phyloP scores from a whole-genome alignment of 1,140 invertebrate species.

The Acromyrmex heyeri region DNA sequence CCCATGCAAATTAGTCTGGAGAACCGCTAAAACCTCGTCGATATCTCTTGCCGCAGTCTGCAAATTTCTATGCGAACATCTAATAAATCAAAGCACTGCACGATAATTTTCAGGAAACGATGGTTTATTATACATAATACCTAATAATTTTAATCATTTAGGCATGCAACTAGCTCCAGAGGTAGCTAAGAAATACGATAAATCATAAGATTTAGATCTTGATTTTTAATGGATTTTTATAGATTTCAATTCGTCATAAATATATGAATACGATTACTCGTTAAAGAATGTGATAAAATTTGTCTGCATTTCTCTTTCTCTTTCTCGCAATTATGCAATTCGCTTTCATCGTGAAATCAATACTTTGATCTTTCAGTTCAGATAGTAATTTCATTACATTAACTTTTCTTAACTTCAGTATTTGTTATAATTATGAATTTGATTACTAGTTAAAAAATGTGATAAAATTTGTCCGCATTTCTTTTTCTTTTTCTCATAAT shows the following conservation, averaged over 20 bases:
- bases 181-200: neutral
- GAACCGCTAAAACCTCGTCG: neutral
- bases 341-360: conserved; percentile 5
- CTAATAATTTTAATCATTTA: conserved; percentile 15
- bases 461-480: no score
- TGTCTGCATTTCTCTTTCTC: neutral
- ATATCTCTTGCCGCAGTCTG: neutral
- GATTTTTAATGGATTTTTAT: neutral
- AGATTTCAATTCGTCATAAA: conserved; percentile 3
- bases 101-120: conserved; percentile 14
- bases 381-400: no score
- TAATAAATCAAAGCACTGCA: conserved; percentile 14
- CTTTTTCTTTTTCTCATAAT: no score
- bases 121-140: conserved; percentile 18
- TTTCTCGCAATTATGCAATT: conserved; percentile 13
- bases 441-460: no score
- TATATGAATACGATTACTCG: neutral
- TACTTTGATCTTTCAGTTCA: neutral
- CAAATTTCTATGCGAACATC: conserved; percentile 10
- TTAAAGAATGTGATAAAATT: neutral
- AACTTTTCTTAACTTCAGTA: no score
- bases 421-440: no score
- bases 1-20: conserved; percentile 39
- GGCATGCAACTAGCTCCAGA: neutral
- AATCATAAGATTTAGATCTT: neutral